These are phyloP conservation scores for Acleris literana DNA, from an alignment of 2,888 invertebrate genomes.

Conservation along the genomic window DNA sequence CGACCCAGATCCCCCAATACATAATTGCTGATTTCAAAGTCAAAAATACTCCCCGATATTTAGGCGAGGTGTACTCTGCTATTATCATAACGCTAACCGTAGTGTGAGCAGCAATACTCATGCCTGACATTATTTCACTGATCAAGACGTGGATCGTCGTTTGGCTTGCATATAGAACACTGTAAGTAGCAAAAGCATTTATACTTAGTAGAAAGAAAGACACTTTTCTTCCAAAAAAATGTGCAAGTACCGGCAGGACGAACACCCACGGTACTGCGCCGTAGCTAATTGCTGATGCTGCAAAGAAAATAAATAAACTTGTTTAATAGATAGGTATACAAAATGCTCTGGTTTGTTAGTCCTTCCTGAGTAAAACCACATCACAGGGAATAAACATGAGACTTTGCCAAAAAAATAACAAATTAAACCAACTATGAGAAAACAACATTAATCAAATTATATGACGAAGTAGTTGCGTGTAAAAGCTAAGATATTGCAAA, in stretches of 20 bases:
- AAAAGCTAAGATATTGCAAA: too few species aligned
- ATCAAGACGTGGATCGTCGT: slow-evolving; percentile 43
- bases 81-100: slow-evolving; percentile 44
- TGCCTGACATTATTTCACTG: slow-evolving; percentile 47
- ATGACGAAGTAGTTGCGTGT: too few species aligned
- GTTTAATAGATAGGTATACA: too few species aligned
- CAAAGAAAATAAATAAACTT: slow-evolving; percentile 34
- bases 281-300: slow-evolving; percentile 51
- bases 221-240: slow-evolving; percentile 46
- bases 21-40: slow-evolving; percentile 47
- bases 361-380: too few species aligned
- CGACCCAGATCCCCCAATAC: slow-evolving; percentile 50
- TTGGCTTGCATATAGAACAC: slow-evolving; percentile 43
- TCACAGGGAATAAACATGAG: too few species aligned
- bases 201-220: slow-evolving; percentile 44
- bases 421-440: too few species aligned
- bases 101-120: slow-evolving; percentile 44
- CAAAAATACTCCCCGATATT: slow-evolving; percentile 50
- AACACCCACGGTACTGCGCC: slow-evolving; percentile 49
- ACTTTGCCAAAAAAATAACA: too few species aligned
- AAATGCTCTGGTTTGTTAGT: too few species aligned
- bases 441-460: too few species aligned
- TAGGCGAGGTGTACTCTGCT: slow-evolving; percentile 51
- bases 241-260: slow-evolving; percentile 44
- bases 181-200: slow-evolving; percentile 41